These are phyloP conservation scores for Epinotia bilunana DNA, from an alignment of 2,888 invertebrate species.

Conservation along the genomic window DNA sequence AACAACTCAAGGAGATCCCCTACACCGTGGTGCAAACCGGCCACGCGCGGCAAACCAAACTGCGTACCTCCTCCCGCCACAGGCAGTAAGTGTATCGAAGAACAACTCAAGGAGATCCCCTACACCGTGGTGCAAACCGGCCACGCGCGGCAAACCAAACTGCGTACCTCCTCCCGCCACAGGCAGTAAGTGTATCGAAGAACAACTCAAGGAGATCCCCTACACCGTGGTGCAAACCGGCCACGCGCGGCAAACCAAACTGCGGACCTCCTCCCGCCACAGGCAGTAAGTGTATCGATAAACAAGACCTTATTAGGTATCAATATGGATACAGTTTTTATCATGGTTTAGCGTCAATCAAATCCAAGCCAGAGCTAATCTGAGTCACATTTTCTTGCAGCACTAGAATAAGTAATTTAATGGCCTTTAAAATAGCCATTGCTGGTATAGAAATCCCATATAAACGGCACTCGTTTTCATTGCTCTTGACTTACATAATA, in stretches of 20 bases:
- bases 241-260: slow-evolving; percentile 85
- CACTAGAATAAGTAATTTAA: too few species aligned
- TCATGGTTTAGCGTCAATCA: too few species aligned
- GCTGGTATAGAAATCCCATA: too few species aligned
- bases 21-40: slow-evolving; percentile 93
- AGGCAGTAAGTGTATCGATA: slow-evolving; percentile 63
- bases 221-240: slow-evolving; percentile 93
- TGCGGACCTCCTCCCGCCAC: slow-evolving; percentile 77
- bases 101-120: slow-evolving; percentile 93
- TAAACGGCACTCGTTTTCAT: too few species aligned
- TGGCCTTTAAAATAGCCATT: too few species aligned
- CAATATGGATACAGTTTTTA: not conserved
- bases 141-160: slow-evolving; percentile 85
- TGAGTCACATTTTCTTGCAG: too few species aligned
- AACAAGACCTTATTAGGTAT: not conserved
- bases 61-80: slow-evolving; percentile 77
- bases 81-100: slow-evolving; percentile 87
- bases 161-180: slow-evolving; percentile 77
- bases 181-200: slow-evolving; percentile 87
- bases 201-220: slow-evolving; percentile 93
- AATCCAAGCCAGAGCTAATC: too few species aligned
- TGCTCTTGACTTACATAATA: too few species aligned
- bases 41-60: slow-evolving; percentile 85
- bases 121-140: slow-evolving; percentile 93
- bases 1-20: slow-evolving; percentile 93